These are phyloP conservation scores for Caenorhabditis elegans DNA, from an alignment of 1,140 invertebrate species.

Conservation along the genomic window DNA sequence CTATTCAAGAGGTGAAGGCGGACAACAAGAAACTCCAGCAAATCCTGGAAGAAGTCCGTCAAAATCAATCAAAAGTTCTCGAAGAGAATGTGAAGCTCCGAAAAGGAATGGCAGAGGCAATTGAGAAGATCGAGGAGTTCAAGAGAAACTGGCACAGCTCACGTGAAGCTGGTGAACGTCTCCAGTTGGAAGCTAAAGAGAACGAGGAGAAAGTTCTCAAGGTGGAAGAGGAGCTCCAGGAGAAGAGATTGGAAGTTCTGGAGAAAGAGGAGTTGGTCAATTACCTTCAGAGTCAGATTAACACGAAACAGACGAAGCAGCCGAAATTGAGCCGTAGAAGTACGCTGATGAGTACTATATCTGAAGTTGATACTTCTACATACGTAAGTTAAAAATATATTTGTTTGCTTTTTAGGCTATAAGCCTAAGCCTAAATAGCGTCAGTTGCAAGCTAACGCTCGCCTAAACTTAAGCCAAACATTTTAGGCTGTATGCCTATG, in stretches of 20 bases:
- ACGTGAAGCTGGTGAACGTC: background rate
- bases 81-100: conserved; percentile 21
- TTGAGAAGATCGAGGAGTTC: conserved; percentile 15
- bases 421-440: too few relatives aligned
- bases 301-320: conserved; percentile 13
- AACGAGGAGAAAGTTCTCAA: background rate
- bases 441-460: too few relatives aligned
- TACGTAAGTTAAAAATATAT: conserved; percentile 8
- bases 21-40: conserved; percentile 25
- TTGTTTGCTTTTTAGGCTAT: too few relatives aligned
- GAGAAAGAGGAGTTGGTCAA: background rate
- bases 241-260: background rate
- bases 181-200: background rate
- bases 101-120: conserved; percentile 21
- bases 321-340: conserved; percentile 33
- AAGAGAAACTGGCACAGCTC: background rate
- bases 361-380: background rate
- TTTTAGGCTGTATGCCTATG: too few relatives aligned
- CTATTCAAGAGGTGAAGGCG: conserved; percentile 9
- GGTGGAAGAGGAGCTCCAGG: background rate
- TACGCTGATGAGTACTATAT: conserved; percentile 27
- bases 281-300: conserved; percentile 32
- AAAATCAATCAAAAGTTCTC: background rate
- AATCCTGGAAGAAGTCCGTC: background rate
- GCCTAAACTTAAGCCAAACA: too few relatives aligned